A percentile compares a stretch with the other conserved stretches of the same genome.
Evolutionary conservation across 2,888 invertebrate genomes (phyloP).

Genomic region (Lucinisca nassula): DNA sequence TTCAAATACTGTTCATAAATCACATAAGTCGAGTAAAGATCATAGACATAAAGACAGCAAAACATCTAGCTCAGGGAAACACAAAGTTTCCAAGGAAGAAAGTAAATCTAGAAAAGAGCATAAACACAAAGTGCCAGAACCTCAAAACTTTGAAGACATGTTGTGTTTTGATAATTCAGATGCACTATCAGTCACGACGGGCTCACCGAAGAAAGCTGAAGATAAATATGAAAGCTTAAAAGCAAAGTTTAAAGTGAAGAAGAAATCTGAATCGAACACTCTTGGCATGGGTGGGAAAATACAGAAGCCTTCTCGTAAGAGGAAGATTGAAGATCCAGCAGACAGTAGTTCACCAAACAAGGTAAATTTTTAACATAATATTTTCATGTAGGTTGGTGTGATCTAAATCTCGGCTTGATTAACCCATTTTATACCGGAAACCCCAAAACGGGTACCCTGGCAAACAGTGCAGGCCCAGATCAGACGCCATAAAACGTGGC

Average conservation of each 20-base stretch:
- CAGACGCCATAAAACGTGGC: no score
- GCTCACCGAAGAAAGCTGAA: slow-evolving; percentile 30
- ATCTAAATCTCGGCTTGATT: no score
- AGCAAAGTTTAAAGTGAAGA: slow-evolving; percentile 75
- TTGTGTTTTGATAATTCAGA: slow-evolving; percentile 72
- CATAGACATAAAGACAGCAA: background rate
- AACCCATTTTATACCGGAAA: no score
- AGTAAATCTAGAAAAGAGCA: slow-evolving; percentile 22
- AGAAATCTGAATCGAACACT: slow-evolving; percentile 65
- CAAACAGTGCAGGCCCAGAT: no score
- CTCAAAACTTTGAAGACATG: slow-evolving; percentile 58
- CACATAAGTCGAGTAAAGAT: background rate
- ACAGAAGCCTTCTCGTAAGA: slow-evolving; percentile 29
- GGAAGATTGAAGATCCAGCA: slow-evolving; percentile 37
- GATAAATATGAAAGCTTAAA: slow-evolving; percentile 70
- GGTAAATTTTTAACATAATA: no score
- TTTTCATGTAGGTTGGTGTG: no score
- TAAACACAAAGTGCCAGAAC: background rate
- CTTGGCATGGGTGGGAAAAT: slow-evolving; percentile 55
- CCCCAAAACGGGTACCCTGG: no score
- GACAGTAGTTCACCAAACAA: slow-evolving; percentile 62
- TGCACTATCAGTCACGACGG: slow-evolving; percentile 28
- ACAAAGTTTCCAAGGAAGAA: background rate
- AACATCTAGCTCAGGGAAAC: background rate
- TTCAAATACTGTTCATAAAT: background rate